Evolutionary conservation across 2,888 invertebrate species (phyloP).

Genomic region (Charanyca ferruginea): DNA sequence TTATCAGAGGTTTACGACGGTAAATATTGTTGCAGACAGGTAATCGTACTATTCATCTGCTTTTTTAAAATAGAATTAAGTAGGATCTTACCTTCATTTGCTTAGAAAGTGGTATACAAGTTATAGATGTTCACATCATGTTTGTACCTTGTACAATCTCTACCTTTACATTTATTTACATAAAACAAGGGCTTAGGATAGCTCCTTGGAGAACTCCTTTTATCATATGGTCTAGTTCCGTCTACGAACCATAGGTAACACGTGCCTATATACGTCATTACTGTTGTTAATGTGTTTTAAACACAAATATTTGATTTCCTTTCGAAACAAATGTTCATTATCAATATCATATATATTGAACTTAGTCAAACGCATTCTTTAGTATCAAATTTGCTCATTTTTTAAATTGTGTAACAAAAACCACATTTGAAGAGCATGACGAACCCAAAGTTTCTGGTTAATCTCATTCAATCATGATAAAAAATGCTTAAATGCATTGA

Average conservation of each 20-base stretch:
- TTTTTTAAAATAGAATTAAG: too few species aligned
- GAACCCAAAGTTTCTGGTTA: slow-evolving; percentile 1
- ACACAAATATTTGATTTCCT: background rate
- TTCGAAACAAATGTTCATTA: background rate
- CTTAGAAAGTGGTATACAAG: too few species aligned
- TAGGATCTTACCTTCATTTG: too few species aligned
- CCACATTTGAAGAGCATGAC: slow-evolving; percentile 7
- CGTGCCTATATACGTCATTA: background rate
- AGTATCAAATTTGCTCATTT: background rate
- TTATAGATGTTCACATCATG: too few species aligned
- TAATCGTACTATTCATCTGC: background rate
- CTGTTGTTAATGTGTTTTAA: background rate
- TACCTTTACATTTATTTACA: too few species aligned
- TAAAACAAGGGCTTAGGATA: background rate
- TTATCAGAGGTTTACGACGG: background rate
- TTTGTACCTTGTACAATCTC: too few species aligned
- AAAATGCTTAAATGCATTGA: slow-evolving; percentile 4
- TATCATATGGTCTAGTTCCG: background rate
- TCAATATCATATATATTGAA: background rate
- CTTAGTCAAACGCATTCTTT: slow-evolving; percentile 19
- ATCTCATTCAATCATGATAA: background rate
- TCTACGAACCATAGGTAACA: background rate
- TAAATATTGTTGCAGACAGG: too few species aligned
- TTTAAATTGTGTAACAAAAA: background rate
- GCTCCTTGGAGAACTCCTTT: slow-evolving; percentile 21